phyloP scores from a whole-genome alignment of 2,797 vertebrate genomes.

The Sphaeramia orbicularis region DNA sequence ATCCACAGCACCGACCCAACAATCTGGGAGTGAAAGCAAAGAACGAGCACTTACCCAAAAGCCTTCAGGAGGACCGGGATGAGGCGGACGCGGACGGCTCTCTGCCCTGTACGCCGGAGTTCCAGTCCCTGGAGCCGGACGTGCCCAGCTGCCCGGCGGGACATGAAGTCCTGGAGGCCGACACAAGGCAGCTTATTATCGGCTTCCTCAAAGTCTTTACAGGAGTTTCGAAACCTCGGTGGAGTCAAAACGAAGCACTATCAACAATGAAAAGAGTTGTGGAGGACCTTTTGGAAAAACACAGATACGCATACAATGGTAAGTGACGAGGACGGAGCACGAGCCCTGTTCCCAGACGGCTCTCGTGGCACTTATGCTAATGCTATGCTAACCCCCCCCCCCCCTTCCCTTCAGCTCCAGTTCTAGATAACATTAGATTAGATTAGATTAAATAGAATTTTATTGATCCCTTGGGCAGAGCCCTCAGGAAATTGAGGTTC shows the following conservation, averaged over 20 bases:
- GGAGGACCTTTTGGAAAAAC: constrained; percentile 83
- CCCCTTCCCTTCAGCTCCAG: too few species aligned
- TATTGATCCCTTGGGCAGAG: too few species aligned
- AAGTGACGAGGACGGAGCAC: constrained; percentile 15
- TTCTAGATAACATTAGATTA: too few species aligned
- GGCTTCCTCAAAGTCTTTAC: constrained; percentile 69
- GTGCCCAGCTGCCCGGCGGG: neutral
- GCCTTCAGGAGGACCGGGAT: accelerated
- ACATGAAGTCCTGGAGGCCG: constrained; percentile 68
- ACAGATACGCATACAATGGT: constrained; percentile 91
- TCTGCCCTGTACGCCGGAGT: constrained; percentile 79
- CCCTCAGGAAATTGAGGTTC: too few species aligned
- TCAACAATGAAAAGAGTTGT: constrained; percentile 87
- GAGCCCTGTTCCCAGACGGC: neutral
- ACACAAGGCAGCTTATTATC: constrained; percentile 83
- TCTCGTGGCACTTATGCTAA: neutral
- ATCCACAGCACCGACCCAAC: constrained; percentile 49
- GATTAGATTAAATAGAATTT: too few species aligned
- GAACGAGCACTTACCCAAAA: accelerated
- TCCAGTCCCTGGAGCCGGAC: constrained; percentile 20
- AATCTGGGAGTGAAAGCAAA: accelerated
- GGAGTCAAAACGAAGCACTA: constrained; percentile 66
- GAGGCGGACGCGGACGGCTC: constrained; percentile 59
- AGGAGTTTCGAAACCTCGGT: constrained; percentile 24
- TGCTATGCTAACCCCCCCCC: neutral